A percentile compares a stretch with the other conserved stretches of the same genome.
Conservation (phyloP, 2,797 vertebrate species). For the Taeniopygia guttata region DNA sequence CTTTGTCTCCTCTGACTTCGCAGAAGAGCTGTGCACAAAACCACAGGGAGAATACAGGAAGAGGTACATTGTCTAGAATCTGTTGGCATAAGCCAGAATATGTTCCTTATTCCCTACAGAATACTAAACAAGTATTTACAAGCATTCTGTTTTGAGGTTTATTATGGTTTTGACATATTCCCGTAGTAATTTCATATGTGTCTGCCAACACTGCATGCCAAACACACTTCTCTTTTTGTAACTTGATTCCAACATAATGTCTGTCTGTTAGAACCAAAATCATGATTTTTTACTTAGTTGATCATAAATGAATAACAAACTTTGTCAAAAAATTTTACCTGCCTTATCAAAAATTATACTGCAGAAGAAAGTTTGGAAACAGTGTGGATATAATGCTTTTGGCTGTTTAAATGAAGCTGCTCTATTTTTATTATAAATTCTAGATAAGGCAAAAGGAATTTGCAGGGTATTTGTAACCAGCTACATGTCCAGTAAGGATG, state of each 20-base stretch:
- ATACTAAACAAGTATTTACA: not conserved
- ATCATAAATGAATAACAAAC: not conserved
- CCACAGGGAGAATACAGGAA: not conserved
- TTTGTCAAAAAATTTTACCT: not conserved
- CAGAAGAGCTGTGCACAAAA: not conserved
- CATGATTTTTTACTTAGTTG: not conserved
- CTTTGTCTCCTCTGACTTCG: not conserved
- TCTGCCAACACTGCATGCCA: not conserved
- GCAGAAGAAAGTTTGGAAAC: not conserved
- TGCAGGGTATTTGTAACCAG: not conserved
- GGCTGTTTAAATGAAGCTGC: not conserved
- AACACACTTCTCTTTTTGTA: not conserved
- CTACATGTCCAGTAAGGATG: rapidly evolving
- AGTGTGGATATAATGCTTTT: not conserved
- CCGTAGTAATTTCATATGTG: not conserved
- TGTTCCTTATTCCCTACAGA: not conserved
- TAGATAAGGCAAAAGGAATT: not conserved
- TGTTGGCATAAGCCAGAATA: not conserved
- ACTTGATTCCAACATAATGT: not conserved
- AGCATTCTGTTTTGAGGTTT: not conserved
- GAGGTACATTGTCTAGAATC: not conserved
- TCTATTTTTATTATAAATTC: not conserved
- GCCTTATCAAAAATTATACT: not conserved
- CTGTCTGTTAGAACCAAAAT: not conserved
- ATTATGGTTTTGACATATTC: not conserved